A percentile compares a stretch with the other conserved stretches of the same genome.
phyloP scores from a whole-genome alignment of 2,888 invertebrate genomes.

The Atrina japonica region DNA sequence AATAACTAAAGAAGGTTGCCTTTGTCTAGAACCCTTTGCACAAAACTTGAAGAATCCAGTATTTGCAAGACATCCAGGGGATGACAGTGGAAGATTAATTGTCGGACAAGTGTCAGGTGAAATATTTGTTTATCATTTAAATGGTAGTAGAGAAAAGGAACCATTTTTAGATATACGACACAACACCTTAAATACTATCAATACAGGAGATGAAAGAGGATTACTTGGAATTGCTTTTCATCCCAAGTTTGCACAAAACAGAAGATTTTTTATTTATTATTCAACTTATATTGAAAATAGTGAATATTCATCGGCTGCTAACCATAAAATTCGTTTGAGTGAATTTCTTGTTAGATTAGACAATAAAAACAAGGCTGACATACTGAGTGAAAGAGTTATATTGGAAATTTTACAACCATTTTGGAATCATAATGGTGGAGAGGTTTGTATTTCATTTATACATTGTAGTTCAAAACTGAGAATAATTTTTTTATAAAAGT shows the following conservation, averaged over 20 bases:
- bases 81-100: constrained; percentile 71
- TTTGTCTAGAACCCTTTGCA: constrained; percentile 70
- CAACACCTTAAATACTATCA: constrained; percentile 52
- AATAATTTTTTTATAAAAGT: too few species aligned
- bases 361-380: constrained; percentile 65
- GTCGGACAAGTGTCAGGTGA: constrained; percentile 74
- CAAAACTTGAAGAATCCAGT: constrained; percentile 65
- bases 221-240: constrained; percentile 74
- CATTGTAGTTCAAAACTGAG: too few species aligned
- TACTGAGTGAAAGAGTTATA: constrained; percentile 59
- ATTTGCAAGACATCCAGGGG: constrained; percentile 68
- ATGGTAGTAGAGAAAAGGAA: constrained; percentile 52
- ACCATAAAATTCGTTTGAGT: constrained; percentile 61
- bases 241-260: constrained; percentile 70
- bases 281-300: constrained; percentile 44
- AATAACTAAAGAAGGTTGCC: constrained; percentile 65
- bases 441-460: constrained; percentile 63
- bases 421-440: constrained; percentile 78
- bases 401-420: constrained; percentile 73
- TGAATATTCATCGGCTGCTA: constrained; percentile 4
- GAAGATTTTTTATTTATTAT: constrained; percentile 74
- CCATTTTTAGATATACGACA: constrained; percentile 68
- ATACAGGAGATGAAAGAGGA: constrained; percentile 70
- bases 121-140: constrained; percentile 65
- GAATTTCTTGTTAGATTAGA: constrained; percentile 57